phyloP scores from a whole-genome alignment of 2,888 invertebrate genomes.

The Choreutis nemorana region DNA sequence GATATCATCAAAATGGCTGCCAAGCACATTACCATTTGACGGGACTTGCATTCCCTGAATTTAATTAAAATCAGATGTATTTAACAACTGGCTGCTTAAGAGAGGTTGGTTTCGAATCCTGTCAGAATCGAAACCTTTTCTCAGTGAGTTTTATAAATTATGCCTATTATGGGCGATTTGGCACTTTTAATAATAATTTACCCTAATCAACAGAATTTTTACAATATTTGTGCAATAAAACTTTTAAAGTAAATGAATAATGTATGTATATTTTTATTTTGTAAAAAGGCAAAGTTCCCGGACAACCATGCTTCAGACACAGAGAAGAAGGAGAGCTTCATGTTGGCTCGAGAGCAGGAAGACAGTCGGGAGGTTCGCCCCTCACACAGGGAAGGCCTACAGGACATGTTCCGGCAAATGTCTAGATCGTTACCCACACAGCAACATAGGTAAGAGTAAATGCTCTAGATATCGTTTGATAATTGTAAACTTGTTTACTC shows the following conservation, averaged over 20 bases:
- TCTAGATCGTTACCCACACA: constrained; percentile 41
- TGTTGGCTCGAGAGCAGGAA: constrained; percentile 44
- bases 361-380: constrained; percentile 29
- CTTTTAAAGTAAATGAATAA: constrained; percentile 1
- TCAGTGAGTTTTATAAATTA: no score
- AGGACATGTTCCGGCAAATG: constrained; percentile 43
- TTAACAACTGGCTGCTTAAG: no score
- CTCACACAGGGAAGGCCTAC: constrained; percentile 31
- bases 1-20: no score
- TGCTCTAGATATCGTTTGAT: neutral
- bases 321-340: constrained; percentile 32
- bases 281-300: constrained; percentile 41
- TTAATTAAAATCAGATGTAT: no score
- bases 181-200: no score
- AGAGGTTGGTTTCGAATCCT: no score
- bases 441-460: constrained; percentile 39
- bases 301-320: constrained; percentile 30
- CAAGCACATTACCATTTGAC: no score
- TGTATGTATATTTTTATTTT: neutral
- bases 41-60: no score
- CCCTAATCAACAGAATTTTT: no score
- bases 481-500: no score
- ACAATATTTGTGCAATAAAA: constrained; percentile 5
- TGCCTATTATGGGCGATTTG: no score
- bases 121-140: no score